Percentiles rank a stretch among this genome's conserved stretches.
These are phyloP conservation scores for Plebejus melissa DNA, from an alignment of 2,888 invertebrate species.

Conservation along the genomic window DNA sequence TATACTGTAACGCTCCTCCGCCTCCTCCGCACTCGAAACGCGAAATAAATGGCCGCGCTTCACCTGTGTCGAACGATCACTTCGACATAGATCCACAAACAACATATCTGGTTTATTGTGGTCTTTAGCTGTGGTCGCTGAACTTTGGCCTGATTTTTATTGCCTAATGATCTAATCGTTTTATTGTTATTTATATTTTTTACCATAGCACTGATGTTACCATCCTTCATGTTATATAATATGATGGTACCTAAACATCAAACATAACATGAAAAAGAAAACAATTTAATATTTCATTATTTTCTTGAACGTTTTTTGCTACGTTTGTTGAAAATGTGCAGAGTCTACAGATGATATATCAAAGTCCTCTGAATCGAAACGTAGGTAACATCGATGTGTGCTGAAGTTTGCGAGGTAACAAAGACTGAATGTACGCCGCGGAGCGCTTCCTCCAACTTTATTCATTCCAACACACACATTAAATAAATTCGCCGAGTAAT, in stretches of 20 bases:
- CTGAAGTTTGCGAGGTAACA: slow-evolving; percentile 39
- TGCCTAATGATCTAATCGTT: too few species aligned
- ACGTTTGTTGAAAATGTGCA: background rate
- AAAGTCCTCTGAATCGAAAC: background rate
- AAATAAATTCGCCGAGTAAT: slow-evolving; percentile 27
- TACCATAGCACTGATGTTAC: too few species aligned
- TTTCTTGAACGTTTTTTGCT: background rate
- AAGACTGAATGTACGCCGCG: slow-evolving; percentile 36
- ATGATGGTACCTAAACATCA: too few species aligned
- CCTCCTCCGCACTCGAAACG: slow-evolving; percentile 39
- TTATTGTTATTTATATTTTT: too few species aligned
- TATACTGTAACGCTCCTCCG: slow-evolving; percentile 32
- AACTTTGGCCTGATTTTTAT: too few species aligned
- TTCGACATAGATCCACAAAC: background rate
- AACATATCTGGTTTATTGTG: too few species aligned
- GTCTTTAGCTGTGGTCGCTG: too few species aligned
- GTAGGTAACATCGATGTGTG: slow-evolving; percentile 4
- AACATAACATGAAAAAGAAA: too few species aligned
- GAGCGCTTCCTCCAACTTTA: slow-evolving; percentile 27
- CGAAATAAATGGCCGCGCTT: slow-evolving; percentile 45
- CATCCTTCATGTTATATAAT: too few species aligned
- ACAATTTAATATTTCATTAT: background rate
- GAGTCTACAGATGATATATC: background rate
- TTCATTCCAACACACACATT: slow-evolving; percentile 29
- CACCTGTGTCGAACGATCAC: slow-evolving; percentile 41